Evolutionary conservation across 2,113 vertebrate genomes (phyloP), one percentile per base, ranked within the genome.

Genomic region (Hydrochoerus hydrochaeris): DNA sequence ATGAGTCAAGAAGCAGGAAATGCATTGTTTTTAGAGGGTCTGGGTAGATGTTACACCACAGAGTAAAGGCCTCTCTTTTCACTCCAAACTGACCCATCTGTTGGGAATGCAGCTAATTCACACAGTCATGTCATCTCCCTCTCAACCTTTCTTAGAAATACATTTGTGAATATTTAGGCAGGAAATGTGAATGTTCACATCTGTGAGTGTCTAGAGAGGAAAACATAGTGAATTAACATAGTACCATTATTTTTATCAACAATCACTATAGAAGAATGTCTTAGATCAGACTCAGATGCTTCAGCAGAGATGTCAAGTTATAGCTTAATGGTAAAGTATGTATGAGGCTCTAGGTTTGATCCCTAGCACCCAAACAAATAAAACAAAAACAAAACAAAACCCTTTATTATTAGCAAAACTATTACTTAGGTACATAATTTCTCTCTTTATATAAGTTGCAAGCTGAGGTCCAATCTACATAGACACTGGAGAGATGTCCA

Each of bases 111-210:
- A n/a, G 1, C 12, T 0, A 0, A 12, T n/a, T 75, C 46, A 14
- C 84, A 7, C 10, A 7, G 38, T 62, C 90, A 7, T 0, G 0
- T 1, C 2, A 12, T 11, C 3, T 49, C 49, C 16, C 11, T 58
- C 69, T 38, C 24, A 0, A 0, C 57, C 52, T 84, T 46, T 60
- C 69, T 49, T 63, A 38, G 57, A 20, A 87, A 81, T 78, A 69
- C 38, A n/a, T 35, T 62, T 89, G 26, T 91, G 32, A 83, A 49
- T 35, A 69, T 65, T 54, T 73, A 41, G 30, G 77, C 14, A 2
- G 19, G 17, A 28, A 35, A 52, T 52, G 46, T 19, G 46, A 9
- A 52, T 32, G 9, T 80, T 80, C 82, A 58, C 52, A n/a, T 35
- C 44, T 91, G 22, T 84, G n/a, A 80, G 54, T 52, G 49, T 65